Evolutionary conservation across 2,888 invertebrate genomes (phyloP).

Genomic region (Odiellus spinosus): DNA sequence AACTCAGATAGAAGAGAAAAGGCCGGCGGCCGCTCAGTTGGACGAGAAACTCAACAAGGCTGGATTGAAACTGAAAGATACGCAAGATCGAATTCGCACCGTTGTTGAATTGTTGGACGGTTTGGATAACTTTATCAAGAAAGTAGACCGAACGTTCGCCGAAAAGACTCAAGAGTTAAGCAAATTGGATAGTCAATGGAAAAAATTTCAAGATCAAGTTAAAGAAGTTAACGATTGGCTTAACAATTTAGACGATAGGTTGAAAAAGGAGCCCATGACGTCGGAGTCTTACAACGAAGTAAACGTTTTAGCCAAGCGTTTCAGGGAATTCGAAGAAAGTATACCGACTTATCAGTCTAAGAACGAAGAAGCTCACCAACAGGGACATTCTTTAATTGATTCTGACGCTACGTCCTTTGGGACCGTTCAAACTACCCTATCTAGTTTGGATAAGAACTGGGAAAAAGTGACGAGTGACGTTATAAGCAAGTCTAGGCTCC

Average conservation of each 20-base stretch:
- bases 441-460: constrained; percentile 62
- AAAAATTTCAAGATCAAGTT: constrained; percentile 11
- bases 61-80: neutral
- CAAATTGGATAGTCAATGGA: constrained; percentile 47
- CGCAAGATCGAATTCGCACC: neutral
- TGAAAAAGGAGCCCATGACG: neutral
- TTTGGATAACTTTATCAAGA: constrained; percentile 5
- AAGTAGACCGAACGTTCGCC: neutral
- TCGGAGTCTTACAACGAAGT: too few species aligned
- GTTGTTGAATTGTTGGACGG: neutral
- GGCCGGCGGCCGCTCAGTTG: constrained; percentile 20
- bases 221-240: constrained; percentile 9
- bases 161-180: constrained; percentile 36
- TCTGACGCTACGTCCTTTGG: constrained; percentile 34
- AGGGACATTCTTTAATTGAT: constrained; percentile 14
- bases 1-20: constrained; percentile 21
- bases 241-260: constrained; percentile 6
- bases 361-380: constrained; percentile 7
- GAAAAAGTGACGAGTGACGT: constrained; percentile 41
- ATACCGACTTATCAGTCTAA: neutral
- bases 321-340: constrained; percentile 35
- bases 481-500: constrained; percentile 8
- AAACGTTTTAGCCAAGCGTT: too few species aligned
- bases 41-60: constrained; percentile 17
- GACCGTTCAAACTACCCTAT: constrained; percentile 58